Evolutionary conservation across 2,888 invertebrate genomes (phyloP), one percentile per base, ranked within the genome.

Genomic region (Campoplex capitator): DNA sequence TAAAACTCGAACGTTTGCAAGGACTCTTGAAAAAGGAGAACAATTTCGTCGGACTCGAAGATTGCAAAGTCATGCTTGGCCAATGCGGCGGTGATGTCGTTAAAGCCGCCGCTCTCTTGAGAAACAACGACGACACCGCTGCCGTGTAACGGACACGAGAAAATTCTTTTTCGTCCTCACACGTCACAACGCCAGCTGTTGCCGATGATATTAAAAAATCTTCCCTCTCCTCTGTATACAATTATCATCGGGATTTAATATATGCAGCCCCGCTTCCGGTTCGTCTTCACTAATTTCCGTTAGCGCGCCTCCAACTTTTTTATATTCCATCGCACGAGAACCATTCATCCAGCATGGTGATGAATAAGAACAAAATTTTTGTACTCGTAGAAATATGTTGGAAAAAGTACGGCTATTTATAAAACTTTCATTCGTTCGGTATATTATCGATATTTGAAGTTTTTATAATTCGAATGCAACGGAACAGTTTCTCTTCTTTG

Each of bases 1-100:
- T 99, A 89, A 99, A 99, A 93, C 95, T 97, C 87, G 95, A 97
- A 35, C 96, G 97, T 76, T 95, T 98, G 65, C 96, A 96, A 92
- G 92, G 92, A 0, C 73, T 94, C 38, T 68, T 94, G 23, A 93
- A 92, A 65, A 93, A 93, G 71, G 94, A 94, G 79, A 94, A 94
- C 83, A 93, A 92, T 73, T 94, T 93, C 65, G 93, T 94, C 8
- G 90, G 92, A 0, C 88, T 94, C 2, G 94, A 94, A 76, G 94
- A 94, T 75, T 94, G 94, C 76, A 94, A 94, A 84, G 91, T 92
- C 23, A 93, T 94, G 92, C 87, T 94, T 65, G 91, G 91, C 35
- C 93, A 94, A 80, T 94, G 94, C 83, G 93, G 92, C 18, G 94
- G 94, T 9, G 94, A 94, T 51, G 93, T 94, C 28, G 93, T 93